Evolutionary conservation across 2,888 invertebrate species (phyloP).

Genomic region (Lysandra bellargus): DNA sequence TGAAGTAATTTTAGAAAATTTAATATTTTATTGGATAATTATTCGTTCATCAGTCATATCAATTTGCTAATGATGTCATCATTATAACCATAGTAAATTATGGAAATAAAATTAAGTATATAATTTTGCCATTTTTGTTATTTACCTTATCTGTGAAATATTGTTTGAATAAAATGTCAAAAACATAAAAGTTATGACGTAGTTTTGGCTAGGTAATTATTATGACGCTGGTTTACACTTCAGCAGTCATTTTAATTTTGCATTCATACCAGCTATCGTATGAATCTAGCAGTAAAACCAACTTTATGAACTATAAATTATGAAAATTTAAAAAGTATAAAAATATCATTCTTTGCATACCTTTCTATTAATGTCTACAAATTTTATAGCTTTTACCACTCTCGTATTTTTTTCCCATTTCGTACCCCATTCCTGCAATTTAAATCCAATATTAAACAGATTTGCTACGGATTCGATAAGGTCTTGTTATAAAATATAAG

Average conservation of each 20-base stretch:
- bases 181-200: slow-evolving; percentile 3
- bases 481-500: no score
- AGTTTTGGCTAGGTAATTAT: not conserved
- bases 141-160: not conserved
- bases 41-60: no score
- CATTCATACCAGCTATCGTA: not conserved
- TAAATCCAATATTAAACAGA: not conserved
- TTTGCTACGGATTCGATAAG: no score
- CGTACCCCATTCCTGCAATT: not conserved
- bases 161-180: not conserved
- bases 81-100: no score
- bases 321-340: not conserved
- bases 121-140: not conserved
- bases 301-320: slow-evolving; percentile 3
- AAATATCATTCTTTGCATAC: not conserved
- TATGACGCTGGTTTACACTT: not conserved
- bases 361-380: not conserved
- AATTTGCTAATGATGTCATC: no score
- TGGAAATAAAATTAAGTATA: no score
- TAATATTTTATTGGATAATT: no score
- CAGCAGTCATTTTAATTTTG: not conserved
- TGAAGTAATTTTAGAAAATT: no score
- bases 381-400: not conserved
- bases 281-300: not conserved
- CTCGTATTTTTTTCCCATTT: no score